Evolutionary conservation across 2,888 invertebrate genomes (phyloP).

Genomic region (Zaprionus obscuricornis): DNA sequence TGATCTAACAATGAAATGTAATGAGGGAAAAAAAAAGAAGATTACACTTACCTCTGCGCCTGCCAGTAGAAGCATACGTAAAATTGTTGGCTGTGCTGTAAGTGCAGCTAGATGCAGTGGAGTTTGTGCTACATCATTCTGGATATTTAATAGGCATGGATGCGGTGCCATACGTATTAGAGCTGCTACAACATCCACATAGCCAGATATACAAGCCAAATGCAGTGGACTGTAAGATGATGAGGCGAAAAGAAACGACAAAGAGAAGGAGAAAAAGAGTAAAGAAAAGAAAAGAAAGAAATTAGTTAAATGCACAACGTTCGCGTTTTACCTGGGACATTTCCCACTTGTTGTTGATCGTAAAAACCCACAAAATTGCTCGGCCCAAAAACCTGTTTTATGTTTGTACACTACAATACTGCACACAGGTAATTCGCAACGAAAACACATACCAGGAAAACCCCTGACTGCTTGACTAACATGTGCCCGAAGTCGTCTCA

Average conservation of each 20-base stretch:
- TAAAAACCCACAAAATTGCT: conserved; percentile 56
- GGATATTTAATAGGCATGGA: conserved; percentile 89
- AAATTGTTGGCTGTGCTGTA: conserved; percentile 89
- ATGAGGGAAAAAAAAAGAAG: background rate
- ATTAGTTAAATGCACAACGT: conserved; percentile 10
- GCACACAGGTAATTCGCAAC: conserved; percentile 34
- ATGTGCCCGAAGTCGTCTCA: conserved; percentile 51
- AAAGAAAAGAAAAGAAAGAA: background rate
- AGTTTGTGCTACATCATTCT: conserved; percentile 91
- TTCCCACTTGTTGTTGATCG: conserved; percentile 49
- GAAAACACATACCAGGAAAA: conserved; percentile 70
- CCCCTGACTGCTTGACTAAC: conserved; percentile 70
- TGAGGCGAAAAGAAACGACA: background rate
- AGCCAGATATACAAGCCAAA: conserved; percentile 91
- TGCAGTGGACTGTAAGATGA: conserved; percentile 89
- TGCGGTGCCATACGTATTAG: conserved; percentile 91
- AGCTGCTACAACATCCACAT: conserved; percentile 88
- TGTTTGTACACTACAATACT: no score
- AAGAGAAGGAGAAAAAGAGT: conserved; percentile 13
- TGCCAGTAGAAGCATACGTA: conserved; percentile 90
- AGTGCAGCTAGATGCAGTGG: conserved; percentile 94
- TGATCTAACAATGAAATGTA: no score
- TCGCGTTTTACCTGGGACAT: conserved; percentile 47
- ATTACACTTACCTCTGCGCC: conserved; percentile 86
- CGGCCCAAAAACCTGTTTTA: conserved; percentile 62